These are phyloP conservation scores for Diorhabda elongata DNA, from an alignment of 1,140 invertebrate genomes.

Conservation along the genomic window DNA sequence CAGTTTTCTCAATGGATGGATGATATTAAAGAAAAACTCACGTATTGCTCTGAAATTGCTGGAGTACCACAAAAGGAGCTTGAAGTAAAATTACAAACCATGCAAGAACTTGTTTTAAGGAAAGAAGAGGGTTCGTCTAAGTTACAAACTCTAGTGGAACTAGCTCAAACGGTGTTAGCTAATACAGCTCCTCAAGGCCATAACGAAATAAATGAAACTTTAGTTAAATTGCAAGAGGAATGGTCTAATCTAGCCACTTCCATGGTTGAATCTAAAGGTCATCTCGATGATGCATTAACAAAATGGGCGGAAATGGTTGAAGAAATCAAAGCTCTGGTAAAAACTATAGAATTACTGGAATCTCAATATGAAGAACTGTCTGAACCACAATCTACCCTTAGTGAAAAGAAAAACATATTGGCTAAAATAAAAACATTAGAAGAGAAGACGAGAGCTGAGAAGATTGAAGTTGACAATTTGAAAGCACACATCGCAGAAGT, in stretches of 20 bases:
- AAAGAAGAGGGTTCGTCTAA: conserved; percentile 90
- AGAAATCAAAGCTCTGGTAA: conserved; percentile 80
- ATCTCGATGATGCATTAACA: conserved; percentile 84
- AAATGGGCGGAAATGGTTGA: conserved; percentile 86
- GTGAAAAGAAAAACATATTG: conserved; percentile 79
- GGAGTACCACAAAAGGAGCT: conserved; percentile 79
- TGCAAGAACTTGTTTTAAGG: conserved; percentile 79
- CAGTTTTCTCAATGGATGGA: conserved; percentile 82
- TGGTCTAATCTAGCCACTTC: conserved; percentile 83
- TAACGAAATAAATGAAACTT: conserved; percentile 75
- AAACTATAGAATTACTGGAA: conserved; percentile 76
- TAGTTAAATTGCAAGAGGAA: conserved; percentile 81
- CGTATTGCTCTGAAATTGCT: conserved; percentile 77
- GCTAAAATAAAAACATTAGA: conserved; percentile 81
- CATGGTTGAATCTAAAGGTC: conserved; percentile 84
- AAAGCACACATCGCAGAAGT: conserved; percentile 85
- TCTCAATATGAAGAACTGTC: conserved; percentile 66
- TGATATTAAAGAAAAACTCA: conserved; percentile 77
- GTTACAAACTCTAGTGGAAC: conserved; percentile 79
- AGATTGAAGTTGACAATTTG: conserved; percentile 85
- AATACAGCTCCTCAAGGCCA: conserved; percentile 88
- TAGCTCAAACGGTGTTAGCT: conserved; percentile 86
- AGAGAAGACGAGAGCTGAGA: conserved; percentile 86
- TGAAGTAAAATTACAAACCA: conserved; percentile 76
- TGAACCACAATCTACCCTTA: conserved; percentile 72